These are phyloP conservation scores for Ptilodon capucinus DNA, from an alignment of 2,888 invertebrate genomes.

Conservation along the genomic window DNA sequence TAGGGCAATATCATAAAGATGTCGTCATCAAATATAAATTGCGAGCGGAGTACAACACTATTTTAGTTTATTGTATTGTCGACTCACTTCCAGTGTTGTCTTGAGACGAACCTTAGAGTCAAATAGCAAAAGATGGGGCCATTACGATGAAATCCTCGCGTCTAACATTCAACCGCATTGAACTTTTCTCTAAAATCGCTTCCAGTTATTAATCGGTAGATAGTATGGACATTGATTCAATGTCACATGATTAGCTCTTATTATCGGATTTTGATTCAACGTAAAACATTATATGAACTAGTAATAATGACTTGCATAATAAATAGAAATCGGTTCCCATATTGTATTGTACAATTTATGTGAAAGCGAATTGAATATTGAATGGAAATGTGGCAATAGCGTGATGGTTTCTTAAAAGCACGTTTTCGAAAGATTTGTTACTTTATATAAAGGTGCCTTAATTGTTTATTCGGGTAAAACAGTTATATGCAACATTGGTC, in stretches of 20 bases:
- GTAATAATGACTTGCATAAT: constrained; percentile 32
- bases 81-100: constrained; percentile 9
- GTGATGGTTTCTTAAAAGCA: constrained; percentile 1
- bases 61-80: constrained; percentile 19
- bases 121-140: constrained; percentile 4
- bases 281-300: constrained; percentile 20
- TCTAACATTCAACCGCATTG: neutral
- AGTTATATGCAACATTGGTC: no score
- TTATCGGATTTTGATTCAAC: neutral
- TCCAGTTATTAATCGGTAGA: constrained; percentile 2
- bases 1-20: constrained; percentile 14
- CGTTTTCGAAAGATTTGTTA: neutral
- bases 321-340: constrained; percentile 21
- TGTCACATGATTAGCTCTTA: constrained; percentile 4
- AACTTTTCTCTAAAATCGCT: neutral
- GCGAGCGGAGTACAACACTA: constrained; percentile 12
- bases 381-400: constrained; percentile 5
- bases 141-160: neutral
- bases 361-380: constrained; percentile 22
- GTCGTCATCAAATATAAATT: constrained; percentile 22
- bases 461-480: neutral
- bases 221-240: constrained; percentile 12
- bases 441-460: neutral
- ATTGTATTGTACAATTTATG: constrained; percentile 18
- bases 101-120: constrained; percentile 8